Conservation (phyloP, 2,797 vertebrate species). For the Tauraco hartlaubi region DNA sequence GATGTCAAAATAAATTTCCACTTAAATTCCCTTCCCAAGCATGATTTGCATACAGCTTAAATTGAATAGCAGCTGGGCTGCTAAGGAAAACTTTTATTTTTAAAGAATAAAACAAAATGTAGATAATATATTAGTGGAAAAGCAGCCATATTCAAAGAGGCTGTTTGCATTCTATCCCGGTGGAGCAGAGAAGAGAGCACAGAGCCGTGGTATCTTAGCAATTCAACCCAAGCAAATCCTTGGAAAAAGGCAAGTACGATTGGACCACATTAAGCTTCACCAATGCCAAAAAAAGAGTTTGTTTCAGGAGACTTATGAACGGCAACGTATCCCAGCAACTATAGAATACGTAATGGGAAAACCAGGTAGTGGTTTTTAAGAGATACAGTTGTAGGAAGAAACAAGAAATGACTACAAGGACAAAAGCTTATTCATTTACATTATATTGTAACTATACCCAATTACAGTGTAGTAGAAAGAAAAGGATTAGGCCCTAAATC, state of each 20-base stretch:
- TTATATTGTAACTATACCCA: neutral
- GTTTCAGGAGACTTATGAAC: neutral
- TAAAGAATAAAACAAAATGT: neutral
- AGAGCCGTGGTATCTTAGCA: neutral
- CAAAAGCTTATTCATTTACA: constrained; percentile 15
- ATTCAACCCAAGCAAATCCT: constrained; percentile 5
- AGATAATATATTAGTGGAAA: neutral
- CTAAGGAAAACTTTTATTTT: neutral
- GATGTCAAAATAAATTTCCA: constrained; percentile 54
- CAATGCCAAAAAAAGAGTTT: neutral
- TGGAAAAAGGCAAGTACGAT: neutral
- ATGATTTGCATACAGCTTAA: neutral
- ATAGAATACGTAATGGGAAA: neutral
- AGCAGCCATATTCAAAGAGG: neutral
- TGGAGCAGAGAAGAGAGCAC: neutral
- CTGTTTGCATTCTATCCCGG: neutral
- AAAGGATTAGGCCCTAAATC: neutral
- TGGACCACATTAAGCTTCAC: neutral
- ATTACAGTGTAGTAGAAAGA: neutral
- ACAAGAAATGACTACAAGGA: neutral
- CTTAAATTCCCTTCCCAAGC: constrained; percentile 1
- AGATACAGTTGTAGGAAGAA: neutral
- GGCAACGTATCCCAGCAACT: neutral
- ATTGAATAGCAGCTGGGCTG: constrained; percentile 3
- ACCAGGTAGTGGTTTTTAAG: neutral